Evolutionary conservation across 1,140 invertebrate genomes (phyloP), one percentile per base, ranked within the genome.

Genomic region (Zophobas morio): DNA sequence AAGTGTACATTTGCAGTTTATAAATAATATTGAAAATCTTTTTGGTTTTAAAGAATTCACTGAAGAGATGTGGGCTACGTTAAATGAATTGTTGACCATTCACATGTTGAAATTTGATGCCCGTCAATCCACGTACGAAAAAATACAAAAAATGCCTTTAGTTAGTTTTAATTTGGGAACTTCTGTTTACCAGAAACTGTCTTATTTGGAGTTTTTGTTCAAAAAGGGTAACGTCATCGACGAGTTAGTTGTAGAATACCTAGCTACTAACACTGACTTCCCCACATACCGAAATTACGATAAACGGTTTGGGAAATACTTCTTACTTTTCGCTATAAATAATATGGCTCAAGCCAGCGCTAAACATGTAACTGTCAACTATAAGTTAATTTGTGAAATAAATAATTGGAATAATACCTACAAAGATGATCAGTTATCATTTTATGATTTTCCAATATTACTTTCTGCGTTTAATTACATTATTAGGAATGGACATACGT

Each of bases 381-480:
- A 5, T 32, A 6, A 5, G 34, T 54, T 54, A 20, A 54, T 20
- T 20, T 20, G 20, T 20, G 20, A 20, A 20, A 20, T 20, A 20
- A 20, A 20, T 20, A 20, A 20, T 54, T 54, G 51, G 51, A 54
- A 54, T 32, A 54, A 20, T 2, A 20, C 20, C 5, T 20, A 54
- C 51, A 54, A 32, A 32, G 51, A 54, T 5, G 51, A 54, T 54
- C 51, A 54, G 20, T 20, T 54, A 2, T 54, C 51, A 8, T 54
- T 54, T 54, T 54, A 54, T 54, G 51, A 54, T 6, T 54, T 54
- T 32, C 51, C 51, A 6, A 54, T 33, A 54, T 33, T 54, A 54
- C 20, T 33, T 33, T 4, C 32, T 33, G 34, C 51, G 1, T 54
- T 54, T 54, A 33, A 54, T 54, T 54, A 33, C 1, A 1, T 54